Evolutionary conservation across 2,113 vertebrate species (phyloP).

Genomic region (Oreocharis arfaki): DNA sequence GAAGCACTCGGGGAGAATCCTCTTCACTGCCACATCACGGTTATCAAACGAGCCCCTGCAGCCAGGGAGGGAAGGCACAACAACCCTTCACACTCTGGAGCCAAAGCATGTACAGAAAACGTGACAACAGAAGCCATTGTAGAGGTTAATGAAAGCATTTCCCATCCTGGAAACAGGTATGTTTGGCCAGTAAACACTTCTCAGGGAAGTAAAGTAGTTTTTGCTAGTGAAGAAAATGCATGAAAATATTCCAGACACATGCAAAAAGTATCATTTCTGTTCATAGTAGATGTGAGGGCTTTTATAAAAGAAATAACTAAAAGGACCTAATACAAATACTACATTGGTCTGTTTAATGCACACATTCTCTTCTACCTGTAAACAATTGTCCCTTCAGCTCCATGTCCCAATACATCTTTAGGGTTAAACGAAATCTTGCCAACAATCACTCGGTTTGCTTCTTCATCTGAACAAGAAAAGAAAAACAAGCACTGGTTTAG

Average conservation of each 20-base stretch:
- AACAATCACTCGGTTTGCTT: constrained; percentile 78
- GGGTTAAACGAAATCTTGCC: constrained; percentile 93
- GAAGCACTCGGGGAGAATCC: constrained; percentile 96
- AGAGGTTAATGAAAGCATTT: not conserved
- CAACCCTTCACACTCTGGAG: not conserved
- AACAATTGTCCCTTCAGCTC: constrained; percentile 96
- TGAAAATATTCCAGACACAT: not conserved
- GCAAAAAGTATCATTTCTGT: not conserved
- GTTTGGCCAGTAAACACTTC: not conserved
- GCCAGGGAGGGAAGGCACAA: not conserved
- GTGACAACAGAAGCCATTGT: not conserved
- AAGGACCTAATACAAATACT: not conserved
- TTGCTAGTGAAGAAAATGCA: not conserved
- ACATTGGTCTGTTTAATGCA: not conserved
- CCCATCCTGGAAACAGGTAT: not conserved
- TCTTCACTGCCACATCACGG: constrained; percentile 90
- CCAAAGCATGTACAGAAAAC: rapidly evolving
- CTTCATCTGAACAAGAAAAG: constrained; percentile 74
- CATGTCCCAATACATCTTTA: constrained; percentile 89
- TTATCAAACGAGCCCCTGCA: constrained; percentile 92
- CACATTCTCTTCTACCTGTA: constrained; percentile 78
- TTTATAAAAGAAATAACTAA: not conserved
- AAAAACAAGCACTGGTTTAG: not conserved
- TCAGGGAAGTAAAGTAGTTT: not conserved
- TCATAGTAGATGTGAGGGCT: not conserved